Evolutionary conservation across 2,888 invertebrate species (phyloP).

Genomic region (Ophonus ardosiacus): DNA sequence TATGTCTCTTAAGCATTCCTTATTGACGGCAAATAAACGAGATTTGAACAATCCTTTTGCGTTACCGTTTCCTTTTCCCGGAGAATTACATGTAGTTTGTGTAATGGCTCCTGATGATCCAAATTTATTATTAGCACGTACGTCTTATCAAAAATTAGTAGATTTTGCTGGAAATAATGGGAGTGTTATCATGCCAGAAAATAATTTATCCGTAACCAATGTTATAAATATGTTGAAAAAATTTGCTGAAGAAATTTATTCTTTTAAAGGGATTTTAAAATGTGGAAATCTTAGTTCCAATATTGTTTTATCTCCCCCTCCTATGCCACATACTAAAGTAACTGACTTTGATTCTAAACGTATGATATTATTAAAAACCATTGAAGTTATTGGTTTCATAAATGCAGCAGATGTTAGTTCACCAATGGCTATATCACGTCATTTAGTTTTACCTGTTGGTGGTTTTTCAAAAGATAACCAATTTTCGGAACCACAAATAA

Average conservation of each 20-base stretch:
- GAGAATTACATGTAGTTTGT: constrained; percentile 87
- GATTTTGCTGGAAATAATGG: constrained; percentile 86
- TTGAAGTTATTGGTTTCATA: constrained; percentile 93
- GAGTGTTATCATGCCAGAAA: constrained; percentile 79
- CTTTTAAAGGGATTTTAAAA: constrained; percentile 84
- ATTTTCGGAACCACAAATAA: constrained; percentile 75
- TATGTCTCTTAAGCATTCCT: constrained; percentile 80
- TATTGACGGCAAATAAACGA: constrained; percentile 76
- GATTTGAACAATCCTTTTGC: constrained; percentile 79
- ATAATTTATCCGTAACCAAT: constrained; percentile 72
- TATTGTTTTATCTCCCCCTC: constrained; percentile 86
- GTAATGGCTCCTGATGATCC: constrained; percentile 82
- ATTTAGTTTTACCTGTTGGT: constrained; percentile 89
- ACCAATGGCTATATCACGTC: constrained; percentile 93
- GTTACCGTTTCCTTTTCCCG: constrained; percentile 88
- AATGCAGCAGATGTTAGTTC: constrained; percentile 93
- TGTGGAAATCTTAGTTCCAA: constrained; percentile 87
- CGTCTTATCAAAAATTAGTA: constrained; percentile 88
- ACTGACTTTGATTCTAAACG: constrained; percentile 82
- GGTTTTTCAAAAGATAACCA: constrained; percentile 76
- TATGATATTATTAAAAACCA: constrained; percentile 82
- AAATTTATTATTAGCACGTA: constrained; percentile 79
- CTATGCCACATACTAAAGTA: constrained; percentile 79
- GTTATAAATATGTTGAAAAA: constrained; percentile 80
- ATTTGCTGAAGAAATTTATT: constrained; percentile 85